These are phyloP conservation scores for Drosophila melanocephala DNA, from an alignment of 2,888 invertebrate species.

Conservation along the genomic window DNA sequence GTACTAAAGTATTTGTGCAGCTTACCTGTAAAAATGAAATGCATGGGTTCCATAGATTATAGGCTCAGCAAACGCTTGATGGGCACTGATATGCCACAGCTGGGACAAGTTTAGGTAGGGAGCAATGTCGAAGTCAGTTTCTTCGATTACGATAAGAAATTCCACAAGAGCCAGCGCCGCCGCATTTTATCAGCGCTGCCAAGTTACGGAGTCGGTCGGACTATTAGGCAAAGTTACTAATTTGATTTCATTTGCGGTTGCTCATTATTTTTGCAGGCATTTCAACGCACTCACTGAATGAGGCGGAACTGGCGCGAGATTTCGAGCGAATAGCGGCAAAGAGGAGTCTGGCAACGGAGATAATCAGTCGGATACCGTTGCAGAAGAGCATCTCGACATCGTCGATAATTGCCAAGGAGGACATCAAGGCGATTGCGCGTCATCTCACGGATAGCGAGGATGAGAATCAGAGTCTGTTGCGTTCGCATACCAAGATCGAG, in stretches of 20 bases:
- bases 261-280: constrained; percentile 78
- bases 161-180: constrained; percentile 54
- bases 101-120: constrained; percentile 19
- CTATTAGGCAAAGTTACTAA: constrained; percentile 28
- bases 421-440: constrained; percentile 82
- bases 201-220: constrained; percentile 19
- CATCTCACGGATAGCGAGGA: constrained; percentile 86
- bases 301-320: constrained; percentile 91
- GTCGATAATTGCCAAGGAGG: constrained; percentile 91
- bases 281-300: constrained; percentile 93
- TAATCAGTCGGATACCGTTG: constrained; percentile 89
- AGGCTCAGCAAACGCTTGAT: not conserved
- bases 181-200: constrained; percentile 42
- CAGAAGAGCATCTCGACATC: constrained; percentile 97
- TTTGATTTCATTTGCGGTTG: constrained; percentile 20
- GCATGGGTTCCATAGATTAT: not conserved
- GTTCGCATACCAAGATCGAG: constrained; percentile 85
- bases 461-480: constrained; percentile 85
- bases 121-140: constrained; percentile 54
- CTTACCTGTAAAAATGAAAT: not conserved
- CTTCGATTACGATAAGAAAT: constrained; percentile 71
- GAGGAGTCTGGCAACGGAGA: constrained; percentile 86
- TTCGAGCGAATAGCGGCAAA: constrained; percentile 85
- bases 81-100: constrained; percentile 46
- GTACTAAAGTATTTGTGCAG: not conserved